Conservation (phyloP, 1,140 invertebrate genomes). For the Brachionus sp. region DNA sequence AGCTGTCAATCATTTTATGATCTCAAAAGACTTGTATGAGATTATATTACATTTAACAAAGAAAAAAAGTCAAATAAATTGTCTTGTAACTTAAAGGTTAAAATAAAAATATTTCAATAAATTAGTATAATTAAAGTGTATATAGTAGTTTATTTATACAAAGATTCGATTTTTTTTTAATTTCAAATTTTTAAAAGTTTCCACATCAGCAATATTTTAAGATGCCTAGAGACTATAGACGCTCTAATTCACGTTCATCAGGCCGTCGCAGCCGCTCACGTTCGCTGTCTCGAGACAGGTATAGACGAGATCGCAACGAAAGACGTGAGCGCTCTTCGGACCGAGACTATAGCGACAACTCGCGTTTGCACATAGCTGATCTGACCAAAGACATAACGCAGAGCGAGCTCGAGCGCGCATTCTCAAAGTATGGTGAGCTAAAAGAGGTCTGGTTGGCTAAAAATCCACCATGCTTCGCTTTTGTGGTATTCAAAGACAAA, state of each 20-base stretch:
- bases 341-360: constrained; percentile 46
- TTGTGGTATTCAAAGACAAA: constrained; percentile 55
- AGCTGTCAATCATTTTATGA: too few relatives aligned
- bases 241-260: not conserved
- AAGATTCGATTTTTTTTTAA: not conserved
- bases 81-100: not conserved
- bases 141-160: not conserved
- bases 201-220: not conserved
- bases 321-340: not conserved
- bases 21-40: too few relatives aligned
- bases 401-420: constrained; percentile 52
- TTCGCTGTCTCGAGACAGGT: not conserved
- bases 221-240: constrained; percentile 26
- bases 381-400: constrained; percentile 47
- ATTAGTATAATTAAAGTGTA: not conserved
- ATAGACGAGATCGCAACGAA: not conserved
- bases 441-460: constrained; percentile 58
- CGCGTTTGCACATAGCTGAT: constrained; percentile 55
- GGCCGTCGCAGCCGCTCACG: not conserved
- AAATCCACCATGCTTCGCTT: constrained; percentile 59
- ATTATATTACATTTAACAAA: too few relatives aligned
- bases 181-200: not conserved
- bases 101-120: not conserved
- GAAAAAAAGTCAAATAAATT: not conserved
- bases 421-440: constrained; percentile 57